Evolutionary conservation across 2,113 vertebrate genomes (phyloP), one percentile per base, ranked within the genome.

Genomic region (Pterocles burchelli): DNA sequence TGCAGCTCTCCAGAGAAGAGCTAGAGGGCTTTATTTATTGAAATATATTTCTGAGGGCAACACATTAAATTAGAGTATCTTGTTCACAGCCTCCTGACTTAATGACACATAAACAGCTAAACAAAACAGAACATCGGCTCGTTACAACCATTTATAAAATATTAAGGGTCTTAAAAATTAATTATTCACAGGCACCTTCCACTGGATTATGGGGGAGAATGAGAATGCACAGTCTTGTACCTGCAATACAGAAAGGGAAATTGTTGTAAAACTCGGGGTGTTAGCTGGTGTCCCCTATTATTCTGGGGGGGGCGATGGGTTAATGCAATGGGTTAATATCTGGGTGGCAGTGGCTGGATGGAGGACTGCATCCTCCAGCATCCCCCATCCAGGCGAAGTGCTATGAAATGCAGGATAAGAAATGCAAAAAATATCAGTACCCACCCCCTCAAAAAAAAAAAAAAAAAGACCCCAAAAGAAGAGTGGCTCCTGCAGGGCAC

Each of bases 151-250:
- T 93, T 85, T 95, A 96, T 97, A 94, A 98, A 98, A 97, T 96
- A 98, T 97, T 97, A 94, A 97, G 97, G 82, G 87, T 95, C 96
- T 96, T 95, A 90, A 95, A 91, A 95, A 94, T 96, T 87, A 96
- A 97, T 97, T 95, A 74, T 97, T 97, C 92, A 94, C 71, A 28
- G 77, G 54, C 31, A 38, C 82, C 78, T 97, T 95, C 76, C 28
- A 2, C 81, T 88, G 52, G 71, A 84, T 96, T 92, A 33, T 78
- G 61, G 31, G 68, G 84, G 58, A 90, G 67, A 12, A 61, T 12
- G 73, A 77, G 85, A 77, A 25, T 19, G 63, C 29, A 48, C 12
- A 26, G 62, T 58, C 59, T 67, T 3, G 7, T 26, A 38, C 82
- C 79, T 49, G 68, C 28, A 34, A 9, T 2, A 22, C 13, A 8